Evolutionary conservation across 2,888 invertebrate species (phyloP), one percentile per base, ranked within the genome.

Genomic region (Notocelia uddmanniana): DNA sequence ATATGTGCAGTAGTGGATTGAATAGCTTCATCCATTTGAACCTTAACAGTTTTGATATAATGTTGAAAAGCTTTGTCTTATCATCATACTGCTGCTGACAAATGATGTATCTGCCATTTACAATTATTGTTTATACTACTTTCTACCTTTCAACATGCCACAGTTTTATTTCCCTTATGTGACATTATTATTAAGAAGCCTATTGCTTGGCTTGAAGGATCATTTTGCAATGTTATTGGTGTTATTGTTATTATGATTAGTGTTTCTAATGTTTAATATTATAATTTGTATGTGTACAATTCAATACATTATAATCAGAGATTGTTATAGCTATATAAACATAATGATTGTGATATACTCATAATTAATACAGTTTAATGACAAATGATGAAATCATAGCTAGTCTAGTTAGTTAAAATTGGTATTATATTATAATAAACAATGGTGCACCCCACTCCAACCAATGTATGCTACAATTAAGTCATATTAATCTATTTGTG

Each of bases 231-330:
- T 55, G 9, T 6, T 23, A 23, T 0, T 9, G 13, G 9, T 55
- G 13, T 26, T 55, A 23, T 23, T 23, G 21, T 26, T 11, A 58
- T 19, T 19, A n/a, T 23, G 10, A 2, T 45, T 45, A 26, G 2
- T 48, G 26, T 60, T 3, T 2, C 2, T 45, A 45, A 37, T 48
- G 23, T 10, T 45, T n/a, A 11, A 18, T 10, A n/a, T 45, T n/a
- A n/a, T 45, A 45, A 48, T 45, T 60, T 45, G 60, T 60, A 21
- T 45, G 60, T 60, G 15, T 26, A 48, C 59, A 59, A 26, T 23
- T 41, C 21, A 5, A 58, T 11, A 57, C 34, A 31, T 37, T 19
- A 19, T 58, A 41, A 41, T 41, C 15, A 59, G 41, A 21, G 11
- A n/a, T 18, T 0, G 10, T 45, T 19, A 50, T 19, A 50, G 50